Evolutionary conservation across 2,797 vertebrate species (phyloP).

Genomic region (Sardinella longiceps): DNA sequence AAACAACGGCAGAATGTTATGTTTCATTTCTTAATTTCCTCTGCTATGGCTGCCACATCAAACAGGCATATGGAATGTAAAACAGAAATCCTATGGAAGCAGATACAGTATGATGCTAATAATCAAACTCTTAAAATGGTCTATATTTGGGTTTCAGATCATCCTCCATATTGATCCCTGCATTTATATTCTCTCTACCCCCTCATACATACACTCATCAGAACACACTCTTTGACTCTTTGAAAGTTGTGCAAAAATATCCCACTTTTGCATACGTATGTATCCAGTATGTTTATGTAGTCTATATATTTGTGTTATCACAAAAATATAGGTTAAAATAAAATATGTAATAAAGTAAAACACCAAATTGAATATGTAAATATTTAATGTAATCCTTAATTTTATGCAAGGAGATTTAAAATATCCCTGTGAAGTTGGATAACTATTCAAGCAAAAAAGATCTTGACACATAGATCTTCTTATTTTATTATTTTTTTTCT

Average conservation of each 20-base stretch:
- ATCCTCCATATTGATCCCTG: background rate
- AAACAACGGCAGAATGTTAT: too few species aligned
- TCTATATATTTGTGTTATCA: too few species aligned
- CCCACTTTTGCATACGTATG: background rate
- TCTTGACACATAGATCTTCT: background rate
- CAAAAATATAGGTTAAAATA: background rate
- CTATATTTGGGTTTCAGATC: background rate
- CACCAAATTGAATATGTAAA: background rate
- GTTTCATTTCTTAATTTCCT: too few species aligned
- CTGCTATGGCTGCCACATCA: too few species aligned
- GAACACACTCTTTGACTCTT: background rate
- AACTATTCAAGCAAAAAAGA: background rate
- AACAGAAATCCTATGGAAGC: too few species aligned
- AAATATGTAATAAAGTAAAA: background rate
- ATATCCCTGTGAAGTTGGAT: background rate
- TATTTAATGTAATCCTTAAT: conserved; percentile 1
- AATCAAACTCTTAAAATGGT: too few species aligned
- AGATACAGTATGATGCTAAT: too few species aligned
- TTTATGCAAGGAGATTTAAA: conserved; percentile 6
- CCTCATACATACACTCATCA: too few species aligned
- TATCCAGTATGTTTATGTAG: too few species aligned
- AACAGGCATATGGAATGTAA: too few species aligned
- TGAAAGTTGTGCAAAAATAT: background rate
- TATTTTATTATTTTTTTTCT: background rate
- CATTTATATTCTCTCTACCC: background rate